These are phyloP conservation scores for Dermatemys mawii DNA, from an alignment of 2,113 vertebrate genomes.

Conservation along the genomic window DNA sequence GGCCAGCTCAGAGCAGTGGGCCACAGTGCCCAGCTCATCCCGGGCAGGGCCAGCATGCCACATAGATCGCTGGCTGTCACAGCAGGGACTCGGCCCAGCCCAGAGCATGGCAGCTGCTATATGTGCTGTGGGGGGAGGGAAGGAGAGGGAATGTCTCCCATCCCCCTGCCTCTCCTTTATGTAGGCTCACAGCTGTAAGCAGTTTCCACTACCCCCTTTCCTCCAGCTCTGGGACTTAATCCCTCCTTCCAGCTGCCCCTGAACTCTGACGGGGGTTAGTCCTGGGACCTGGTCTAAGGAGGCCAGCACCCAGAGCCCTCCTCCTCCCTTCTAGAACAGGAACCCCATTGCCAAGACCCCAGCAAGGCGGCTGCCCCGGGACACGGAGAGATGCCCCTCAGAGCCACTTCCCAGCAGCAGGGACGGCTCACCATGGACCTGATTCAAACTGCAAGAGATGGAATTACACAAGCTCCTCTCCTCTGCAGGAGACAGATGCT, in stretches of 20 bases:
- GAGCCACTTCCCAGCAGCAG: not conserved
- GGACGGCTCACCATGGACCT: not conserved
- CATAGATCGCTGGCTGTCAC: not conserved
- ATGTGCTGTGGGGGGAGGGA: not conserved
- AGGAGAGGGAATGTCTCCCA: not conserved
- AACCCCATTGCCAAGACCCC: not conserved
- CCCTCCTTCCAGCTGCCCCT: not conserved
- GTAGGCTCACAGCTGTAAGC: not conserved
- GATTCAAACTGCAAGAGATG: not conserved
- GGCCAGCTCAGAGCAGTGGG: not conserved
- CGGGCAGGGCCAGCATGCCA: not conserved
- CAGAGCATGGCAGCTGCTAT: not conserved
- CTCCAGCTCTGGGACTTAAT: not conserved
- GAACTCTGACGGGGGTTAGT: not conserved
- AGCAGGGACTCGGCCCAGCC: not conserved
- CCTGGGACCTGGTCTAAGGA: not conserved
- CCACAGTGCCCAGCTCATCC: not conserved
- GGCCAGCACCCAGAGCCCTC: not conserved
- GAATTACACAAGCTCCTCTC: not conserved
- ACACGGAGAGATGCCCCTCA: not conserved
- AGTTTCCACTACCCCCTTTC: not conserved
- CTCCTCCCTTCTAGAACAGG: not conserved
- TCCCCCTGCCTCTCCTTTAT: not conserved
- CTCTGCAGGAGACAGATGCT: not conserved
- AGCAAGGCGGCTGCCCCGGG: not conserved